A percentile compares a stretch with the other conserved stretches of the same genome.
These are phyloP conservation scores for Drosophila pseudotalamancana DNA, from an alignment of 2,888 invertebrate genomes.

Conservation along the genomic window DNA sequence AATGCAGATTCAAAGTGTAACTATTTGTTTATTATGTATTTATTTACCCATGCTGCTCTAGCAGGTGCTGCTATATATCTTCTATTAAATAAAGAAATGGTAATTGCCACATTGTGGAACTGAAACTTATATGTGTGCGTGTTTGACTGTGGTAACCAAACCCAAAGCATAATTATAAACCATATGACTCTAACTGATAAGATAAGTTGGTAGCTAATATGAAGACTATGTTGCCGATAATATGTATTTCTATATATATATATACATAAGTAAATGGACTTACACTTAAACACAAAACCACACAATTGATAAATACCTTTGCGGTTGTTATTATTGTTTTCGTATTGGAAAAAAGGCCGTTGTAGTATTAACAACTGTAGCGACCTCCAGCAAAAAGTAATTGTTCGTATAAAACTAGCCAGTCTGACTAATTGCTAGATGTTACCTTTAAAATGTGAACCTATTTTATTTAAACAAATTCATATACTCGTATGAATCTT, in stretches of 20 bases:
- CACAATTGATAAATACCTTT: conserved; percentile 46
- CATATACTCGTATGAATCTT: background rate
- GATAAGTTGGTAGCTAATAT: conserved; percentile 42
- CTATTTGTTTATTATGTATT: conserved; percentile 5
- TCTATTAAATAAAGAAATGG: conserved; percentile 20
- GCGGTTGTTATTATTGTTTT: conserved; percentile 15
- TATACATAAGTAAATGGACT: background rate
- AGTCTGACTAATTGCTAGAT: background rate
- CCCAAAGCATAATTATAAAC: conserved; percentile 43
- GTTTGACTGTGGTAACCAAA: conserved; percentile 11
- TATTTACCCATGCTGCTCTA: conserved; percentile 24
- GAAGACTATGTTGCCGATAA: conserved; percentile 41
- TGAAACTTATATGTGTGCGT: background rate
- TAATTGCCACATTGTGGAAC: conserved; percentile 29
- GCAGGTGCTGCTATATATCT: conserved; percentile 28
- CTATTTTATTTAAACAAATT: conserved; percentile 11
- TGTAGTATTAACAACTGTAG: conserved; percentile 6
- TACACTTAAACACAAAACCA: conserved; percentile 16
- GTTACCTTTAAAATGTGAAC: background rate
- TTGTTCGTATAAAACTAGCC: conserved; percentile 32
- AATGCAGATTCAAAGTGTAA: conserved; percentile 14
- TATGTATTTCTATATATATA: conserved; percentile 16
- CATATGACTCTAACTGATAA: conserved; percentile 55
- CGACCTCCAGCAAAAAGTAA: conserved; percentile 54
- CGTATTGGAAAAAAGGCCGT: conserved; percentile 3